Evolutionary conservation across 2,888 invertebrate genomes (phyloP), one percentile per base, ranked within the genome.

Genomic region (Phrixothrix hirtus): DNA sequence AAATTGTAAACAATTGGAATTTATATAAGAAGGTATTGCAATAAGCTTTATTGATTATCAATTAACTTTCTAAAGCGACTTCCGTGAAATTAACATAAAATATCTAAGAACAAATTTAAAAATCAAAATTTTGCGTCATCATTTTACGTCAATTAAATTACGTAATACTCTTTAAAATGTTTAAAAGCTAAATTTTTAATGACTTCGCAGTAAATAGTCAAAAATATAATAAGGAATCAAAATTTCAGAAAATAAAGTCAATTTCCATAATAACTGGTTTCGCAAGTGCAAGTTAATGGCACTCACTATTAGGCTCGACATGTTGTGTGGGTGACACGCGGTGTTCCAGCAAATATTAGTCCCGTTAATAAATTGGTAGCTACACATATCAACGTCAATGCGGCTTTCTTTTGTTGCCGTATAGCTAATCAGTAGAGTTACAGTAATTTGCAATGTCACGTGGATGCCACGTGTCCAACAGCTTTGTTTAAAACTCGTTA

Each of bases 301-400:
- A 62, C 66, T 68, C 65, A 70, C 69, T 71, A 70, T 66, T 58
- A 55, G 61, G 59, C 64, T 67, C 64, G 63, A 62, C 59, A 55
- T 61, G 39, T 57, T 59, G 61, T 59, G 61, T 61, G 60, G 59
- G 59, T 60, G 61, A 59, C 64, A 62, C 64, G 60, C 64, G 68
- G 68, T 65, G 69, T 67, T 68, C 68, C 64, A 27, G 61, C 64
- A 65, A 65, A 64, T 62, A 62, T 61, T 65, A 61, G 56, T 59
- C 64, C 60, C 37, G 63, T 68, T 72, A 73, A 72, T 73, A 75
- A 75, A 75, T 75, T 75, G 75, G 72, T 70, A 75, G 75, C 73
- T 75, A 75, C 73, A 75, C 74, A 75, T 73, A 74, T 76, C 75
- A 75, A 75, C 68, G 75, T 75, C 75, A 73, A 64, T 66, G 59